Conservation (phyloP, 1,140 invertebrate genomes). For the Phocides pigmalion region DNA sequence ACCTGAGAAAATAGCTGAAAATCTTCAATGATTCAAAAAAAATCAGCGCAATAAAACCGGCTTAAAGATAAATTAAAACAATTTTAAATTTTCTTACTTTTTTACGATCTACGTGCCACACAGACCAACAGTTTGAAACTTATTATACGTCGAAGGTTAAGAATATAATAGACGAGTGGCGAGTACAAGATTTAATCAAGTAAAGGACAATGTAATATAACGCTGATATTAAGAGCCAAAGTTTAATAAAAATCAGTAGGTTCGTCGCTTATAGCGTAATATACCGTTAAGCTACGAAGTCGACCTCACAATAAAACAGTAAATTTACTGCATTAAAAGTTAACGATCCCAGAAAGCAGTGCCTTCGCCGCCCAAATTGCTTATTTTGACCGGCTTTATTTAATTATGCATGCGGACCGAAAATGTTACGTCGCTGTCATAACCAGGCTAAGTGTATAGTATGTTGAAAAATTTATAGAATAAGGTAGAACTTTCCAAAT, state of each 20-base stretch:
- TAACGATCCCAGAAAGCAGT: slow-evolving; percentile 65
- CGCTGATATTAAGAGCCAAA: slow-evolving; percentile 2
- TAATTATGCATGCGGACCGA: slow-evolving; percentile 69
- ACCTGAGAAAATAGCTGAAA: too few species aligned
- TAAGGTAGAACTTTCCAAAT: slow-evolving; percentile 21
- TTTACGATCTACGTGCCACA: too few species aligned
- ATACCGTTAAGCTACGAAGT: slow-evolving; percentile 31
- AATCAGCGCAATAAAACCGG: too few species aligned
- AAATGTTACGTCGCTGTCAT: slow-evolving; percentile 36
- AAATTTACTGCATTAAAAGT: slow-evolving; percentile 62
- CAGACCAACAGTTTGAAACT: too few species aligned
- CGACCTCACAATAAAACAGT: slow-evolving; percentile 40
- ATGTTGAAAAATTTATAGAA: slow-evolving; percentile 34
- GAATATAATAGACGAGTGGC: too few species aligned
- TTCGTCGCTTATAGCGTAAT: slow-evolving; percentile 17
- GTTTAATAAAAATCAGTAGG: slow-evolving; percentile 28
- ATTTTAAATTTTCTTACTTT: too few species aligned
- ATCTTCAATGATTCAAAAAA: too few species aligned
- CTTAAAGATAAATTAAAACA: too few species aligned
- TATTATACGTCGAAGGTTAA: too few species aligned
- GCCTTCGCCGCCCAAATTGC: slow-evolving; percentile 67
- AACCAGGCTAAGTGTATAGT: slow-evolving; percentile 32
- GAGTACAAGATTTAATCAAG: background rate
- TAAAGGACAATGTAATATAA: background rate
- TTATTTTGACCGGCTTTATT: slow-evolving; percentile 67